Evolutionary conservation across 2,888 invertebrate genomes (phyloP), one percentile per base, ranked within the genome.

Genomic region (Zygogramma bicolorata): DNA sequence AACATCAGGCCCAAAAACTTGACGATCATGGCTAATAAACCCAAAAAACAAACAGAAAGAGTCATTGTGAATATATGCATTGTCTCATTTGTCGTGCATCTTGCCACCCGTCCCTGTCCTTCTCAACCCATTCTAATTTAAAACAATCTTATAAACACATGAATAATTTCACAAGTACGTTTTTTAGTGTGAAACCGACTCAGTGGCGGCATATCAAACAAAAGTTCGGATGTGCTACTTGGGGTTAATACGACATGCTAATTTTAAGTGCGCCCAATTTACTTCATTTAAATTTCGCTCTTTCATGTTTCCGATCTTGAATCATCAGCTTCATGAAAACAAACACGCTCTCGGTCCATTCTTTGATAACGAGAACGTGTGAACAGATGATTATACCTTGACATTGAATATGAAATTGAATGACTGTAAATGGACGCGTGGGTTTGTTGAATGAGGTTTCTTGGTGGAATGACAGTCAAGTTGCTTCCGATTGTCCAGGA

Each of bases 231-330:
- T 75, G 77, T 77, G 77, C 74, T 77, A 74, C 71, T 78, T 68
- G 81, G 80, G 80, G 79, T 79, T 79, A 78, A 75, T 71, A 59
- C 69, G 69, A 85, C 86, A 87, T 86, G 87, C 87, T 87, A 87
- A 87, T 86, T 85, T 85, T 83, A 84, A 84, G 79, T 84, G 82
- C 80, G 83, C 81, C 85, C 85, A 87, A 87, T 87, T 86, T 87
- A 86, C 86, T 86, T 87, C 85, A 84, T 85, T 87, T 86, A 85
- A 81, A 81, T 82, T 82, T 81, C 75, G 77, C 70, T 79, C 83
- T 85, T 84, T 85, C 62, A 76, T 80, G 76, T 74, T 66, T 71
- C 76, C 77, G 75, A 73, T 73, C 74, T 75, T 75, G 74, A 78
- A 80, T 80, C 72, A 73, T 68, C 76, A 59, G 49, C 49, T 65